phyloP scores from a whole-genome alignment of 1,140 invertebrate species.

The Diuraphis noxia region DNA sequence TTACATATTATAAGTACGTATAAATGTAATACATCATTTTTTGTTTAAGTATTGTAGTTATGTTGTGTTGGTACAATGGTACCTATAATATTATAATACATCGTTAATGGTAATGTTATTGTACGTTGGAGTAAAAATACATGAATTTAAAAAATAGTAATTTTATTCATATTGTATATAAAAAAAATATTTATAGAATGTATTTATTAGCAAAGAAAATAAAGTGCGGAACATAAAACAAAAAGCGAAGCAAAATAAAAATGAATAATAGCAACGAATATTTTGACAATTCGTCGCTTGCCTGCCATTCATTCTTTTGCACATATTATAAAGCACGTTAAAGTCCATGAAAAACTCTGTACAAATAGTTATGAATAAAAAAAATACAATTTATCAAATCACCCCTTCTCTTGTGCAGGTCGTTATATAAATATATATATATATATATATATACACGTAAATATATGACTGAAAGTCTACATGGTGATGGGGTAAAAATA shows the following conservation, averaged over 20 bases:
- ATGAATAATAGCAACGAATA: conserved; percentile 37
- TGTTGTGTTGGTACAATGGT: too few relatives aligned
- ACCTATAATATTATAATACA: too few relatives aligned
- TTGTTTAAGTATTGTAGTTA: not conserved
- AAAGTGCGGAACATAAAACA: conserved; percentile 18
- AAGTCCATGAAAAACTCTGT: conserved; percentile 44
- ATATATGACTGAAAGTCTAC: conserved; percentile 12
- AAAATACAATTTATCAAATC: conserved; percentile 43
- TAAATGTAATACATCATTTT: not conserved
- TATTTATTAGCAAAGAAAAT: conserved; percentile 43
- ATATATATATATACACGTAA: not conserved
- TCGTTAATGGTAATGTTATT: too few relatives aligned
- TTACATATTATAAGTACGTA: not conserved
- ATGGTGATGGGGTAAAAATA: conserved; percentile 25
- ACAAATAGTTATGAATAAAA: conserved; percentile 23
- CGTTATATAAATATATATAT: not conserved
- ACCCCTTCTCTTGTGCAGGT: conserved; percentile 36
- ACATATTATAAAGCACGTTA: conserved; percentile 16
- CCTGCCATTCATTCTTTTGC: conserved; percentile 45
- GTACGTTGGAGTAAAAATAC: not conserved
- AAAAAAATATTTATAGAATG: conserved; percentile 9
- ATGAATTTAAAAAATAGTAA: conserved; percentile 12
- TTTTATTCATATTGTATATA: conserved; percentile 23
- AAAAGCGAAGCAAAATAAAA: conserved; percentile 28
- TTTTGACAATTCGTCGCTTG: conserved; percentile 46